Conservation (phyloP, 2,113 vertebrate species). For the Anarhynchus alexandrinus region DNA sequence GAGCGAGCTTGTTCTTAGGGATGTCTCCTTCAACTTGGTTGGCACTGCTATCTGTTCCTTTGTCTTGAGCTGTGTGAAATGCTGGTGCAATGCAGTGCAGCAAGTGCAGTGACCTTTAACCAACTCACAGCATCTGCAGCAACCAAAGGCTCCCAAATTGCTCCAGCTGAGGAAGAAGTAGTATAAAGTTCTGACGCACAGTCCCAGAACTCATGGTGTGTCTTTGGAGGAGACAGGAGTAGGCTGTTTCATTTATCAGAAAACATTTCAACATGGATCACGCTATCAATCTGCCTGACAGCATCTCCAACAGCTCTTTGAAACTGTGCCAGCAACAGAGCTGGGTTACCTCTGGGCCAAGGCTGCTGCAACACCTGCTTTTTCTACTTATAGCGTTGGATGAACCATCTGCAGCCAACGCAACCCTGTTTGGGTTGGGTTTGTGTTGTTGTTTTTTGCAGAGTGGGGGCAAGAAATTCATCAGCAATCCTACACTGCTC, state of each 20-base stretch:
- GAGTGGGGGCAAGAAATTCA: constrained; percentile 43
- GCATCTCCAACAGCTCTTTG: constrained; percentile 54
- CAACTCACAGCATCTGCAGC: not conserved
- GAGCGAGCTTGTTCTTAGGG: not conserved
- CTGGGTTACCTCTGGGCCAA: constrained; percentile 62
- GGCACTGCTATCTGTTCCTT: not conserved
- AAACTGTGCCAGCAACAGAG: constrained; percentile 43
- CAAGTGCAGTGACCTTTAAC: not conserved
- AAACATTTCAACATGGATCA: constrained; percentile 21
- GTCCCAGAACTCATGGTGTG: constrained; percentile 19
- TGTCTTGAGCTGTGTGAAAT: not conserved
- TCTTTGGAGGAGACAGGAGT: constrained; percentile 60
- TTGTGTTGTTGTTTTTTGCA: not conserved
- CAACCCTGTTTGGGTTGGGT: constrained; percentile 12
- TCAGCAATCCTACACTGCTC: constrained; percentile 22
- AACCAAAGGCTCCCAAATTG: not conserved
- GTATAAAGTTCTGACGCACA: not conserved
- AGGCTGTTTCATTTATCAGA: constrained; percentile 72
- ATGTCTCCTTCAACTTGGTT: not conserved
- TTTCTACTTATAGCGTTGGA: not conserved
- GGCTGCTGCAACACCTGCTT: constrained; percentile 67
- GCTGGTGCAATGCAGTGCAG: constrained; percentile 6
- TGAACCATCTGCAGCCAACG: constrained; percentile 58
- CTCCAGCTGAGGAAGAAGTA: constrained; percentile 2
- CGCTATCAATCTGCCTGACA: constrained; percentile 61